Percentiles rank a stretch among this genome's conserved stretches.
Conservation (phyloP, 2,113 vertebrate genomes). For the Poicephalus meyeri region DNA sequence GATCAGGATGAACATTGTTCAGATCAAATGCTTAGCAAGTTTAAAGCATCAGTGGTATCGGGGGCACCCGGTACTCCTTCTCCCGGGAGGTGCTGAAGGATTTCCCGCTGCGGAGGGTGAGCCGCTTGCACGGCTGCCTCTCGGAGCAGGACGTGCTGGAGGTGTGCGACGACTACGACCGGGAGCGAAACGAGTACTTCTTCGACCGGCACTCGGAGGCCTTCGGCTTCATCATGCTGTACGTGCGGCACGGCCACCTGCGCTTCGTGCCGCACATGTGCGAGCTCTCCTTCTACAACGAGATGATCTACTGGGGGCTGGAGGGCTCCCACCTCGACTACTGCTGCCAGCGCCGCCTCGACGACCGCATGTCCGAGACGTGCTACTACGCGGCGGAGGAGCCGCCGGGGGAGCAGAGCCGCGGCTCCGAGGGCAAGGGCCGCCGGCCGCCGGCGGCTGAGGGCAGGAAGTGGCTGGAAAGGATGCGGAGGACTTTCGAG, state of each 20-base stretch:
- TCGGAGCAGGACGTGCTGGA: conserved; percentile 96
- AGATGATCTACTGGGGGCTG: conserved; percentile 98
- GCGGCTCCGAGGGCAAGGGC: neutral
- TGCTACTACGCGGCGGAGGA: conserved; percentile 83
- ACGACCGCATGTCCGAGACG: conserved; percentile 95
- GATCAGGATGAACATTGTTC: too few relatives aligned
- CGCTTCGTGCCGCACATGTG: conserved; percentile 96
- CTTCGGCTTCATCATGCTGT: conserved; percentile 96
- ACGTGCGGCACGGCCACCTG: conserved; percentile 94
- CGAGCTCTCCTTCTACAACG: conserved; percentile 97
- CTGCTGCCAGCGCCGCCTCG: conserved; percentile 95
- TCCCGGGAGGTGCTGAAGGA: conserved; percentile 92
- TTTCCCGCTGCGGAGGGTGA: conserved; percentile 94
- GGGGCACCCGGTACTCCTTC: conserved; percentile 95
- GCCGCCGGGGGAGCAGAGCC: conserved; percentile 65
- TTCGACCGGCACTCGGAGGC: conserved; percentile 97
- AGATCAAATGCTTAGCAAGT: too few relatives aligned
- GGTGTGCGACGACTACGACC: conserved; percentile 98
- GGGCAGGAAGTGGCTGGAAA: conserved; percentile 86
- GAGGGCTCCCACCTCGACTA: conserved; percentile 93
- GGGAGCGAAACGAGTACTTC: conserved; percentile 96
- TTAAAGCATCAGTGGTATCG: too few relatives aligned
- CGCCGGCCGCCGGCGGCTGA: conserved; percentile 19
- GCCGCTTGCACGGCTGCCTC: conserved; percentile 92
- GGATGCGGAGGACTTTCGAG: conserved; percentile 91